Evolutionary conservation across 1,140 invertebrate genomes (phyloP).

Genomic region (Parasteatoda tepidariorum): DNA sequence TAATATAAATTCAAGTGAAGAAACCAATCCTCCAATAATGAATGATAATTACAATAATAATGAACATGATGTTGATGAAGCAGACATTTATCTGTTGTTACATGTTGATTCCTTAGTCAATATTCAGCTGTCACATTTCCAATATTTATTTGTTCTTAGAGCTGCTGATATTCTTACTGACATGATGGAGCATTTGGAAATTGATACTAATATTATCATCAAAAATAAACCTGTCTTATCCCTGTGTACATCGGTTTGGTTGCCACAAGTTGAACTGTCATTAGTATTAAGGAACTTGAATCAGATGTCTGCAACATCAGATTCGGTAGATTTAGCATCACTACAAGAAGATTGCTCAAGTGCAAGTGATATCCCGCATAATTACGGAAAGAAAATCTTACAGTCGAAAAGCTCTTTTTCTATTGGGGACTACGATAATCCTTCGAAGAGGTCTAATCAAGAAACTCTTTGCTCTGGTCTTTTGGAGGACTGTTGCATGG

Average conservation of each 20-base stretch:
- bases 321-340: constrained; percentile 55
- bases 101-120: constrained; percentile 61
- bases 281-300: constrained; percentile 49
- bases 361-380: constrained; percentile 26
- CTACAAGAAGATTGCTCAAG: constrained; percentile 57
- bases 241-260: constrained; percentile 36
- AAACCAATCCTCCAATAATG: neutral
- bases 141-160: constrained; percentile 88
- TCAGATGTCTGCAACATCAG: constrained; percentile 57
- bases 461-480: constrained; percentile 29
- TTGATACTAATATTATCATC: constrained; percentile 81
- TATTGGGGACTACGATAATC: constrained; percentile 38
- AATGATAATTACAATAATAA: constrained; percentile 32
- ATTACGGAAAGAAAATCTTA: constrained; percentile 22
- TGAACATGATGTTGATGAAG: constrained; percentile 42
- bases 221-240: constrained; percentile 66
- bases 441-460: constrained; percentile 2
- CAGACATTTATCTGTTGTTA: constrained; percentile 58
- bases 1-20: neutral
- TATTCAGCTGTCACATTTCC: constrained; percentile 91
- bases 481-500: constrained; percentile 33
- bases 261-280: constrained; percentile 56
- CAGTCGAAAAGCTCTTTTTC: constrained; percentile 55
- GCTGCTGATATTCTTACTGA: constrained; percentile 84
- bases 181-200: constrained; percentile 80